These are phyloP conservation scores for Grammomys surdaster DNA, from an alignment of 2,113 vertebrate species.

Conservation along the genomic window DNA sequence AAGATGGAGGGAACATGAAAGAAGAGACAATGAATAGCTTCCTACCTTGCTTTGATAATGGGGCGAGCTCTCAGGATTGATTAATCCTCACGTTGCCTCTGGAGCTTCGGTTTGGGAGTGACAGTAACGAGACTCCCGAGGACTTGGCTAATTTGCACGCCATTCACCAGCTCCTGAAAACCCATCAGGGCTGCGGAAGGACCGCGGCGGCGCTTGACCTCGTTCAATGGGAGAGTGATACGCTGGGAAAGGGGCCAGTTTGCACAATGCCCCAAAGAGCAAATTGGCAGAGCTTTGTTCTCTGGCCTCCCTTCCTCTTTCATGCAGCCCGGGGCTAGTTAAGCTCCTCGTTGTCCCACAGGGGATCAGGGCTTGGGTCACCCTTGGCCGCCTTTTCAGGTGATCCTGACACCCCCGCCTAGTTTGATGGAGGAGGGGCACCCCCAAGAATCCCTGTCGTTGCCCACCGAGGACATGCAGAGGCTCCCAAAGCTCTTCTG, in stretches of 20 bases:
- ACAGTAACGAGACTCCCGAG: slow-evolving; percentile 89
- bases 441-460: rapidly evolving
- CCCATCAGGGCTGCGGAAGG: slow-evolving; percentile 89
- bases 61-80: slow-evolving; percentile 85
- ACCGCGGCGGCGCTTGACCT: slow-evolving; percentile 88
- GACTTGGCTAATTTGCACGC: slow-evolving; percentile 91
- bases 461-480: background rate
- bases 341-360: slow-evolving; percentile 86
- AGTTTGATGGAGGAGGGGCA: background rate
- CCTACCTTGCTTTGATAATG: slow-evolving; percentile 86
- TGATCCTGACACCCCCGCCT: slow-evolving; percentile 79
- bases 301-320: slow-evolving; percentile 82
- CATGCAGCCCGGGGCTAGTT: slow-evolving; percentile 85
- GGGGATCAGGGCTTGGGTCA: slow-evolving; percentile 84
- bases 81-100: slow-evolving; percentile 87
- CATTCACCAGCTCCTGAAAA: slow-evolving; percentile 90
- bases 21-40: slow-evolving; percentile 85
- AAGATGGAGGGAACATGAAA: slow-evolving; percentile 79
- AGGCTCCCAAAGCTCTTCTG: background rate
- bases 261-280: slow-evolving; percentile 90
- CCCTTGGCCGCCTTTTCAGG: slow-evolving; percentile 86
- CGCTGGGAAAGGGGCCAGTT: slow-evolving; percentile 91
- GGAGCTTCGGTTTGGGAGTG: slow-evolving; percentile 88
- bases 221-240: slow-evolving; percentile 89
- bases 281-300: slow-evolving; percentile 91